Conservation (phyloP, 2,888 invertebrate genomes). For the Tiphia femorata region DNA sequence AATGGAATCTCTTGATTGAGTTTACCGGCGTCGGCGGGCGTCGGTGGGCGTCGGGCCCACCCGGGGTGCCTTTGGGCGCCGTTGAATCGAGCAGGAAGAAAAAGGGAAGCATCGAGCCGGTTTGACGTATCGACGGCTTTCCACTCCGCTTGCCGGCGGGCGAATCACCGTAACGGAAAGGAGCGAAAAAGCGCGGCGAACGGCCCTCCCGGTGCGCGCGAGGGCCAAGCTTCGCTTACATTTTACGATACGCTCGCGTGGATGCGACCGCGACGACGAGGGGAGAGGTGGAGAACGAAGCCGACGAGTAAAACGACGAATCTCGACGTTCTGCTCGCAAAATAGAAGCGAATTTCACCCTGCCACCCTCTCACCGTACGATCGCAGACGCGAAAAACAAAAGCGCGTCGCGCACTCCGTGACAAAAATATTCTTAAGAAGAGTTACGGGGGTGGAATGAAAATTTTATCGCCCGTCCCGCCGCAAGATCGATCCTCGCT, state of each 20-base stretch:
- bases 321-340: constrained; percentile 9
- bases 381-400: too few species aligned
- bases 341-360: constrained; percentile 35
- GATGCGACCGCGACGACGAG: too few species aligned
- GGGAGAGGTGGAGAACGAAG: too few species aligned
- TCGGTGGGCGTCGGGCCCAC: too few species aligned
- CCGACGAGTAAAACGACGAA: too few species aligned
- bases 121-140: constrained; percentile 48
- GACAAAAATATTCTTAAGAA: too few species aligned
- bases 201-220: constrained; percentile 8
- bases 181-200: constrained; percentile 23
- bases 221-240: too few species aligned
- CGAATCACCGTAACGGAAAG: constrained; percentile 36
- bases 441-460: too few species aligned
- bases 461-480: not conserved
- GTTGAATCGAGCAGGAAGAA: not conserved
- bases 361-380: too few species aligned
- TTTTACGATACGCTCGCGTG: too few species aligned
- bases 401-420: constrained; percentile 5
- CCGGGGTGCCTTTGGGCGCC: constrained; percentile 12
- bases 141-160: constrained; percentile 28
- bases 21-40: constrained; percentile 31
- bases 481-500: constrained; percentile 21
- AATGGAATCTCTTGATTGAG: constrained; percentile 50
- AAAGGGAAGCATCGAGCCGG: constrained; percentile 10